A percentile compares a stretch with the other conserved stretches of the same genome.
These are phyloP conservation scores for Archips xylosteana DNA, from an alignment of 2,888 invertebrate species.

Conservation along the genomic window DNA sequence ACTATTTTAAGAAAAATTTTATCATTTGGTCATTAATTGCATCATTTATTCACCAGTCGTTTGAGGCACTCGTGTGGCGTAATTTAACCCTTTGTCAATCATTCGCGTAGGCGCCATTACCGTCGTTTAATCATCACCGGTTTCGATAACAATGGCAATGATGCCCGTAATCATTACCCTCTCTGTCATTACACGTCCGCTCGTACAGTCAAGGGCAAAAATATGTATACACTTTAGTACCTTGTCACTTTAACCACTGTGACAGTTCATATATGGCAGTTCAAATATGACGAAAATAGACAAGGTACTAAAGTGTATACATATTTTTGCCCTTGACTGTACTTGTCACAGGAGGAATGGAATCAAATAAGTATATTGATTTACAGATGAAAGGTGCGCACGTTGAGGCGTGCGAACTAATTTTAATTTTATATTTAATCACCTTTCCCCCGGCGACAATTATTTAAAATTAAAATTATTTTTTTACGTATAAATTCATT, in stretches of 20 bases:
- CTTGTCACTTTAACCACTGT: no score
- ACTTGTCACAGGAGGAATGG: neutral
- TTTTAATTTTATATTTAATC: neutral
- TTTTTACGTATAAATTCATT: neutral
- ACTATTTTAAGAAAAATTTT: no score
- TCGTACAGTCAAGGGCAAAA: no score
- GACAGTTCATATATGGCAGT: no score
- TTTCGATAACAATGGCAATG: conserved; percentile 14
- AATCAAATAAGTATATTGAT: neutral
- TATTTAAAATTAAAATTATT: neutral
- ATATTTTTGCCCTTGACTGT: no score
- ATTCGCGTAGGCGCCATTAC: conserved; percentile 11
- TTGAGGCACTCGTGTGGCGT: neutral
- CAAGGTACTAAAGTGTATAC: no score
- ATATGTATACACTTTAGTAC: no score
- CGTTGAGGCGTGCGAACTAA: neutral
- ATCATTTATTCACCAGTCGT: no score
- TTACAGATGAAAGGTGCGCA: neutral
- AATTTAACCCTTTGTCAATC: conserved; percentile 12
- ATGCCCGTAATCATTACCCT: conserved; percentile 19
- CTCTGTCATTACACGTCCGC: conserved; percentile 17
- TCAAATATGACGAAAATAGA: no score
- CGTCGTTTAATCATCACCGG: conserved; percentile 17
- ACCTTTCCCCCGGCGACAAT: no score
- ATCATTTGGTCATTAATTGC: no score